Base-by-base conservation (phyloP, 2,797 vertebrate genomes). In the Sebastolobus alascanus region DNA sequence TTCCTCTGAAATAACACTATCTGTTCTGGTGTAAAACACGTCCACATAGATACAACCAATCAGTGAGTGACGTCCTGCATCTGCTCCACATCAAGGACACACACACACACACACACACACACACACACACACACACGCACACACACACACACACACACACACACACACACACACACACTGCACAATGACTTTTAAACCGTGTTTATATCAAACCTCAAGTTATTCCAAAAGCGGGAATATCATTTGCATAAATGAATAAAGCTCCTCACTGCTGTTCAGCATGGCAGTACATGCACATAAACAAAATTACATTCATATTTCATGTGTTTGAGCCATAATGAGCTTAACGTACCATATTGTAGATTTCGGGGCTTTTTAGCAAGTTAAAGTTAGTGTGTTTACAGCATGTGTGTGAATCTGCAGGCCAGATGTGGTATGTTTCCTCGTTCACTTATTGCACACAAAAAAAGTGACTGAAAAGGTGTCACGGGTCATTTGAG, bases 201-300 rank as follows among this genome's bases (percentile, higher is more conserved):
- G 79, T 89, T 87, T 83, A 87, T 79, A 84, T 84, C 80, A 46
- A 85, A 80, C 61, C 72, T 78, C 29, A 81, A 88, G 72, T 81
- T 89, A 87, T 87, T 89, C 84, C 69, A 67, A 73, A 78, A 84
- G 63, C 6, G 3, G 66, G 90, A 89, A 90, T 90, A 78, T 25
- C 12, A 88, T 93, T 90, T 86, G 66, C 93, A 93, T 93, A 90
- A 64, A 92, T 92, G 86, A 92, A 93, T 91, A 88, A 61, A 83
- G 68, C 70, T 50, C 6, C 40, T 73, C 22, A 22, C 37, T 59
- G 76, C 20, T 6, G 54, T 68, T 68, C 31, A 8, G 27, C 40
- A 20, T 55, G 29, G 43, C 29, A 46, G 65, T n/a, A 70, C 37
- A 71, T 75, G 54, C 68, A 70, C 68, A 55, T 33, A 55, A 73